These are phyloP conservation scores for Phacellophora camtschatica DNA, from an alignment of 30 jellyfish, hydroid and myxozoan species.

Conservation along the genomic window DNA sequence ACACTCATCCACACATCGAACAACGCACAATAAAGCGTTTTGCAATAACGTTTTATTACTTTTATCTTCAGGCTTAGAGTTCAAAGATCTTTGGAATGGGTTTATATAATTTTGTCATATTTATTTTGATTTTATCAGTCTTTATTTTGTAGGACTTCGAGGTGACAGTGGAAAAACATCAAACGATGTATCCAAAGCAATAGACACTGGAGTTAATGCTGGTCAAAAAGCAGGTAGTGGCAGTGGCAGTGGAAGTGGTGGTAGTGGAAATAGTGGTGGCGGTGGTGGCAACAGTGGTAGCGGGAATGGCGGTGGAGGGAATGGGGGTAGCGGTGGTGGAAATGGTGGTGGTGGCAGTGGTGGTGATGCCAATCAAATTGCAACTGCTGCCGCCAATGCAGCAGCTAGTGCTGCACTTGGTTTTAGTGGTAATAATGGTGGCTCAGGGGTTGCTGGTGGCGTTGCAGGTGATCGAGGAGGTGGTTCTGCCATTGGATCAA, in stretches of 20 bases:
- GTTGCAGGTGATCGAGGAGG: constrained; percentile 73
- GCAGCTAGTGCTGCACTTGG: constrained; percentile 47
- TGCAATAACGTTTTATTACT: no score
- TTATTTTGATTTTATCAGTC: not conserved
- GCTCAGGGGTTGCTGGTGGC: constrained; percentile 71
- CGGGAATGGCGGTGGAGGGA: constrained; percentile 6
- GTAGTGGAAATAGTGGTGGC: not conserved
- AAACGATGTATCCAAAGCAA: constrained; percentile 29
- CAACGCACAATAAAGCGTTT: not conserved
- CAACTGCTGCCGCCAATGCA: constrained; percentile 66
- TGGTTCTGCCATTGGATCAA: constrained; percentile 20
- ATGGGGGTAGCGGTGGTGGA: constrained; percentile 35
- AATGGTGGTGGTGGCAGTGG: constrained; percentile 2
- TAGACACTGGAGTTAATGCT: constrained; percentile 8
- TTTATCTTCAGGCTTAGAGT: no score
- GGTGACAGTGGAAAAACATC: constrained; percentile 46
- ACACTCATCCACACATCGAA: no score
- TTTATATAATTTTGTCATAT: no score
- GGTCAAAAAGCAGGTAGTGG: constrained; percentile 18
- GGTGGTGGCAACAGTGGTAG: constrained; percentile 5
- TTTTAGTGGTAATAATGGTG: constrained; percentile 13
- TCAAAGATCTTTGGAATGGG: no score
- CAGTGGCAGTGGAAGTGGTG: constrained; percentile 7
- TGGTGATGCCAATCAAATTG: constrained; percentile 19
- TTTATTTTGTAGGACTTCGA: not conserved